phyloP scores from a whole-genome alignment of 2,888 invertebrate species.

The Ganaspis brasiliensis region DNA sequence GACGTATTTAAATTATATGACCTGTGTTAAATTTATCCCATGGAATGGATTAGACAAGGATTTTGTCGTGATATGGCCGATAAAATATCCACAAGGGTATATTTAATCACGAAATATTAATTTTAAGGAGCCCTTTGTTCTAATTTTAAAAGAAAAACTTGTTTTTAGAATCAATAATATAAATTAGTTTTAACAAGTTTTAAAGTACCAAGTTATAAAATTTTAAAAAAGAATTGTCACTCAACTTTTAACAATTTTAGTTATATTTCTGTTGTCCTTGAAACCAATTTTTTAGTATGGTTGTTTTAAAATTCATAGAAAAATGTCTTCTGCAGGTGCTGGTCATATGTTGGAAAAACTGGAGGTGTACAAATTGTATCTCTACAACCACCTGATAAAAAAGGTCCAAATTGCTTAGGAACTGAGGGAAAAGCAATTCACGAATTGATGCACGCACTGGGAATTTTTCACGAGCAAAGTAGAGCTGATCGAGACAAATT shows the following conservation, averaged over 20 bases:
- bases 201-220: too few species aligned
- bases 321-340: slow-evolving; percentile 82
- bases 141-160: too few species aligned
- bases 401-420: slow-evolving; percentile 85
- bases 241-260: too few species aligned
- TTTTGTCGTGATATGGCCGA: slow-evolving; percentile 85
- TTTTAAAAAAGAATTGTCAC: too few species aligned
- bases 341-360: slow-evolving; percentile 88
- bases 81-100: slow-evolving; percentile 83
- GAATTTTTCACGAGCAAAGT: slow-evolving; percentile 91
- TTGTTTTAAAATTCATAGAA: slow-evolving; percentile 20
- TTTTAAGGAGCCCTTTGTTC: too few species aligned
- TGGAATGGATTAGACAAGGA: slow-evolving; percentile 85
- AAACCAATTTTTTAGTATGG: too few species aligned
- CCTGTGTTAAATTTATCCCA: slow-evolving; percentile 85
- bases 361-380: slow-evolving; percentile 89
- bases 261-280: too few species aligned
- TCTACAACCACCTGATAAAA: slow-evolving; percentile 84
- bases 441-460: slow-evolving; percentile 90
- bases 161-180: too few species aligned
- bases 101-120: slow-evolving; percentile 42
- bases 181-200: too few species aligned
- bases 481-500: slow-evolving; percentile 87
- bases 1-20: slow-evolving; percentile 84
- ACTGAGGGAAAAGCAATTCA: slow-evolving; percentile 89